A percentile compares a stretch with the other conserved stretches of the same genome.
Evolutionary conservation across 2,797 vertebrate species (phyloP).

Genomic region (Onychomys torridus): DNA sequence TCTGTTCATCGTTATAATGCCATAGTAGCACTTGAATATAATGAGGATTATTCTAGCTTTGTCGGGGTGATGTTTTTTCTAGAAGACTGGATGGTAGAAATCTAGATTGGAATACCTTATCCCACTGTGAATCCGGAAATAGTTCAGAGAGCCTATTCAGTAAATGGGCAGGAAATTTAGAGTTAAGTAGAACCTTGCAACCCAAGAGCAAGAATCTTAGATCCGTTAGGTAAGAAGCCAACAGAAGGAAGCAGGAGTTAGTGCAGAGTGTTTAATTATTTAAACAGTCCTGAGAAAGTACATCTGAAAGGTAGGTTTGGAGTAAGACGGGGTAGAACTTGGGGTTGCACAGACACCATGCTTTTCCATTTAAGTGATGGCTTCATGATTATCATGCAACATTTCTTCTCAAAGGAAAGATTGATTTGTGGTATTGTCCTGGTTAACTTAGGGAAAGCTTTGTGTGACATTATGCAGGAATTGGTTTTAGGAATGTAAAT

Average conservation of each 20-base stretch:
- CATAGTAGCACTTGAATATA: conserved; percentile 31
- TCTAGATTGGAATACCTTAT: neutral
- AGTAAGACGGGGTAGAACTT: neutral
- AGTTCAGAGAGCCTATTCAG: conserved; percentile 14
- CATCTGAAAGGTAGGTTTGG: neutral
- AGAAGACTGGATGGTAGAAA: conserved; percentile 53
- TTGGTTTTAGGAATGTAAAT: conserved; percentile 79
- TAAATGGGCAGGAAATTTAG: neutral
- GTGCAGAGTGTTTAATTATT: conserved; percentile 39
- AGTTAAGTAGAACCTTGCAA: conserved; percentile 25
- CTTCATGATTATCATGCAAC: conserved; percentile 63
- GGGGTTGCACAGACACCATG: conserved; percentile 26
- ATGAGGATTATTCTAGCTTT: neutral
- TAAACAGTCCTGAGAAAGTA: conserved; percentile 22
- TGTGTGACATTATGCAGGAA: conserved; percentile 72
- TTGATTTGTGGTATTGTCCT: conserved; percentile 68
- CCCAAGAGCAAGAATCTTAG: conserved; percentile 38
- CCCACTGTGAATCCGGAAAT: conserved; percentile 30
- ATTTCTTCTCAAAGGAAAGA: conserved; percentile 70
- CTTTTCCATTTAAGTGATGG: conserved; percentile 57
- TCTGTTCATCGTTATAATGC: conserved; percentile 6
- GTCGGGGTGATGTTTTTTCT: conserved; percentile 3
- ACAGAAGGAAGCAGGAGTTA: conserved; percentile 45
- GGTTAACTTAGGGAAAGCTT: conserved; percentile 65
- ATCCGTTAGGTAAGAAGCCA: conserved; percentile 16